Evolutionary conservation across 2,888 invertebrate genomes (phyloP).

Genomic region (Nomada ruficornis): DNA sequence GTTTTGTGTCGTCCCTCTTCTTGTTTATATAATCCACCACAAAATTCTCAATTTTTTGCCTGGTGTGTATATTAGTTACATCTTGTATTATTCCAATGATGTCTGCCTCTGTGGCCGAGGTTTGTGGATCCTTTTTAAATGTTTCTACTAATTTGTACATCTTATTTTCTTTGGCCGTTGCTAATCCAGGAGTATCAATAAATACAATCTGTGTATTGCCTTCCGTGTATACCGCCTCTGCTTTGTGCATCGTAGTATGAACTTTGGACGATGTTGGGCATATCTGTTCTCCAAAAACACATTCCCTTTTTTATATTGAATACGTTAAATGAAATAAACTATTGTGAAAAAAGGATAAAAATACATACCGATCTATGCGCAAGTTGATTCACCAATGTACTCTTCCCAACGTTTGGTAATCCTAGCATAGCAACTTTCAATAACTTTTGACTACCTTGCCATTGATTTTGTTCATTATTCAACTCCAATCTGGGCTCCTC

Average conservation of each 20-base stretch:
- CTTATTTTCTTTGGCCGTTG: conserved; percentile 88
- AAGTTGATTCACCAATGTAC: conserved; percentile 95
- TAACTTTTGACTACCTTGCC: conserved; percentile 45
- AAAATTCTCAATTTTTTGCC: conserved; percentile 89
- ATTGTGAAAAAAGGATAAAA: neutral
- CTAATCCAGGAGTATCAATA: conserved; percentile 96
- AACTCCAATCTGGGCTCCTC: neutral
- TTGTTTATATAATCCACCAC: conserved; percentile 88
- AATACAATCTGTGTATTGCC: conserved; percentile 95
- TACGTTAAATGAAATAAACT: neutral
- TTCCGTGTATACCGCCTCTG: conserved; percentile 89
- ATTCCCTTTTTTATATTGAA: neutral
- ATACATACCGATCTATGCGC: conserved; percentile 90
- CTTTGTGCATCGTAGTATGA: conserved; percentile 89
- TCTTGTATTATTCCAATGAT: conserved; percentile 95
- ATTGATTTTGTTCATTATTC: neutral
- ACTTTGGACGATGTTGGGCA: conserved; percentile 96
- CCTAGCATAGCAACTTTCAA: conserved; percentile 91
- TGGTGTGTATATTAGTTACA: conserved; percentile 89
- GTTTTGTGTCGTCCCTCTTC: conserved; percentile 85
- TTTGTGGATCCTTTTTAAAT: conserved; percentile 87
- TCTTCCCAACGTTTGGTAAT: conserved; percentile 97
- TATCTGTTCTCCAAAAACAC: conserved; percentile 86
- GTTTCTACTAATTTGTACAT: conserved; percentile 86
- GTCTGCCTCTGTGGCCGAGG: conserved; percentile 89